phyloP scores from a whole-genome alignment of 2,797 vertebrate genomes.

The Melanotaenia trifasciata region DNA sequence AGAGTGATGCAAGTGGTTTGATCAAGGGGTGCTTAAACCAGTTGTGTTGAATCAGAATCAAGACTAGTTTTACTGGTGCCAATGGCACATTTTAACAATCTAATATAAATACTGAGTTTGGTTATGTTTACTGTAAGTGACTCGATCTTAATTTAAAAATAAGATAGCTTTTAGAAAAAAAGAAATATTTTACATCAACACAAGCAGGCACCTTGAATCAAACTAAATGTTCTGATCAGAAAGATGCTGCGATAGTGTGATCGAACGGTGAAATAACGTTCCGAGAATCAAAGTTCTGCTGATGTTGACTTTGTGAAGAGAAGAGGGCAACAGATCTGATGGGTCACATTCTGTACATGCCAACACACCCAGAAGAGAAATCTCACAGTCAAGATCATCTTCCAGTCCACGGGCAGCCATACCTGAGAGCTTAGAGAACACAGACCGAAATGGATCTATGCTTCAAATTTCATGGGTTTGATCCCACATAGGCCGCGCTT shows the following conservation, averaged over 20 bases:
- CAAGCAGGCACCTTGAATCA: background rate
- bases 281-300: slow-evolving; percentile 25
- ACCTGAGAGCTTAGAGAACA: slow-evolving; percentile 40
- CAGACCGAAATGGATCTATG: slow-evolving; percentile 31
- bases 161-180: background rate
- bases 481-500: background rate
- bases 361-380: slow-evolving; percentile 65
- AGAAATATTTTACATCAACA: background rate
- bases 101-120: background rate
- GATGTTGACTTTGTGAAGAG: slow-evolving; percentile 29
- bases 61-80: background rate
- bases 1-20: background rate
- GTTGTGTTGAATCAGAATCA: background rate
- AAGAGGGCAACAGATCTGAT: slow-evolving; percentile 38
- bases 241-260: background rate
- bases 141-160: background rate
- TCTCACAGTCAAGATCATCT: slow-evolving; percentile 66
- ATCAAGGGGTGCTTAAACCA: background rate
- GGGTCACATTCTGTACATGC: slow-evolving; percentile 65
- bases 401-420: slow-evolving; percentile 36
- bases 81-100: background rate
- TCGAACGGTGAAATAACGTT: slow-evolving; percentile 20
- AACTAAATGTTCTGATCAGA: background rate
- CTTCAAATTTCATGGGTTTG: slow-evolving; percentile 28
- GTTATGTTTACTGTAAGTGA: background rate